phyloP scores from a whole-genome alignment of 2,797 vertebrate genomes.

The Selene dorsalis region DNA sequence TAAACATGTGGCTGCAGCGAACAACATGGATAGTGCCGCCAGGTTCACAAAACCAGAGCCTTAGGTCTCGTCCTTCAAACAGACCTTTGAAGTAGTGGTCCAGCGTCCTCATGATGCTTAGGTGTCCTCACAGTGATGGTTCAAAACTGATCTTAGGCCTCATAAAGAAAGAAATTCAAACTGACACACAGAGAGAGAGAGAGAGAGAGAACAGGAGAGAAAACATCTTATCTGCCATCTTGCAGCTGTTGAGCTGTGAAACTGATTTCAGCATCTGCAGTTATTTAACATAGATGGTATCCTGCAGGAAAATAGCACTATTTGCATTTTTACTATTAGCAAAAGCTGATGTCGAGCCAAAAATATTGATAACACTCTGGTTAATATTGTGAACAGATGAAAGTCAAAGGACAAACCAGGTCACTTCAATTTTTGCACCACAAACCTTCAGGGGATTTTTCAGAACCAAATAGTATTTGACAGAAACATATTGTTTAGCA shows the following conservation, averaged over 20 bases:
- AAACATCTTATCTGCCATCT: constrained; percentile 38
- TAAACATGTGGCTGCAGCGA: neutral
- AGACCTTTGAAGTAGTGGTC: neutral
- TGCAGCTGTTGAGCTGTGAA: constrained; percentile 48
- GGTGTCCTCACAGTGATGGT: neutral
- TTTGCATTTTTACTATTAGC: constrained; percentile 32
- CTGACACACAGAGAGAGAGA: neutral
- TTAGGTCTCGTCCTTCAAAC: neutral
- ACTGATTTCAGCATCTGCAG: constrained; percentile 52
- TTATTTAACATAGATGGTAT: constrained; percentile 49
- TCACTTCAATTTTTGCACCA: neutral
- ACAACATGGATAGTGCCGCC: neutral
- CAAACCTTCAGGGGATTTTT: neutral
- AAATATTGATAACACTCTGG: neutral
- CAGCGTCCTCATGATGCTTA: neutral
- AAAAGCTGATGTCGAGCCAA: neutral
- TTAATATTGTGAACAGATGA: neutral
- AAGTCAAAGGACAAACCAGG: neutral
- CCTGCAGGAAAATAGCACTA: constrained; percentile 16
- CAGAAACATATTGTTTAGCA: too few relatives aligned
- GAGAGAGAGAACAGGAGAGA: neutral
- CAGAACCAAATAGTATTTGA: neutral
- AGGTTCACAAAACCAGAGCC: neutral
- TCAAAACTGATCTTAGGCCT: neutral
- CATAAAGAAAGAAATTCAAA: neutral